Evolutionary conservation across 1,140 invertebrate species (phyloP).

Genomic region (Asobara japonica): DNA sequence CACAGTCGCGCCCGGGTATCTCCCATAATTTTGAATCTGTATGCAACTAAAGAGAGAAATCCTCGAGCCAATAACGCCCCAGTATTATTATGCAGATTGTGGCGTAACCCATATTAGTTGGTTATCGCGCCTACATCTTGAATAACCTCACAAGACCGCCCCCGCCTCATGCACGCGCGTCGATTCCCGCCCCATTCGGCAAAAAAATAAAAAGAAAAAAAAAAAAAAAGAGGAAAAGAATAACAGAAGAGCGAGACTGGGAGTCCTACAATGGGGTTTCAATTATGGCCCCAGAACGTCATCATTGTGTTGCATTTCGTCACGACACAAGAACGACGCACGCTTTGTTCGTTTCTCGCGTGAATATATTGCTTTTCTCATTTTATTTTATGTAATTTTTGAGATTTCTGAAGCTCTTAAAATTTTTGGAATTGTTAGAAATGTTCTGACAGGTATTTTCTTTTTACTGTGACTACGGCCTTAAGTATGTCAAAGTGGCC

Average conservation of each 20-base stretch:
- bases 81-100: constrained; percentile 66
- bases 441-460: too few relatives aligned
- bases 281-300: constrained; percentile 1
- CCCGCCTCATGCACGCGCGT: constrained; percentile 2
- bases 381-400: neutral
- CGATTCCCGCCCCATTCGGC: neutral
- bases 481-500: too few relatives aligned
- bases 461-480: too few relatives aligned
- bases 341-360: neutral
- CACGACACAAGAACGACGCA: neutral
- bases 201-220: neutral
- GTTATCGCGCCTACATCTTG: constrained; percentile 63
- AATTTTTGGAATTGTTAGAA: neutral
- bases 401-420: too few relatives aligned
- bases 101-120: constrained; percentile 64
- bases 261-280: neutral
- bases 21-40: constrained; percentile 66
- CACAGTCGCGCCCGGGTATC: constrained; percentile 4
- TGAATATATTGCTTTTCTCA: neutral
- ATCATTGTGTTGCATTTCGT: constrained; percentile 6
- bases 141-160: constrained; percentile 39
- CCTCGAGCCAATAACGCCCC: constrained; percentile 58
- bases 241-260: constrained; percentile 3
- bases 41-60: constrained; percentile 63
- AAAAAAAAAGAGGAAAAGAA: neutral